A percentile compares a stretch with the other conserved stretches of the same genome.
Evolutionary conservation across 2,888 invertebrate species (phyloP).

Genomic region (Diabrotica balteata): DNA sequence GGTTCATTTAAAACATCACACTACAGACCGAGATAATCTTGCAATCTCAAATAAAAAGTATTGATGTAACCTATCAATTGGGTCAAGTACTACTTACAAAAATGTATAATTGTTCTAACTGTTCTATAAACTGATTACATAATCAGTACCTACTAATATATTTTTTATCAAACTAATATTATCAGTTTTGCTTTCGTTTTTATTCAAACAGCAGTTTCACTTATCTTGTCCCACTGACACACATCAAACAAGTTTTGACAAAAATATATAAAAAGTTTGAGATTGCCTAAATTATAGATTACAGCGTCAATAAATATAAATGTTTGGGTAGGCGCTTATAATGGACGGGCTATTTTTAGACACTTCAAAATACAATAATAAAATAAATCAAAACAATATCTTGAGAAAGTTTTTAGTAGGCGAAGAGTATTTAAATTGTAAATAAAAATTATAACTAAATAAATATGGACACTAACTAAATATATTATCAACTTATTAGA

Average conservation of each 20-base stretch:
- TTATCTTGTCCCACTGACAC: conserved; percentile 9
- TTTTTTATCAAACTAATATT: neutral
- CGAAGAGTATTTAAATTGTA: no score
- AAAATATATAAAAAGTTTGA: no score
- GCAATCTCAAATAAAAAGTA: conserved; percentile 1
- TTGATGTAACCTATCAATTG: neutral
- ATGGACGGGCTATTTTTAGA: neutral
- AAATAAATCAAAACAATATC: no score
- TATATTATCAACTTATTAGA: no score
- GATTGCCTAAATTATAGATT: no score
- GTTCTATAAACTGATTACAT: conserved; percentile 1
- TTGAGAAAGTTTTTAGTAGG: no score
- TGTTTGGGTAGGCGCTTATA: neutral
- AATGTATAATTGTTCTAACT: neutral
- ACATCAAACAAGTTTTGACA: neutral
- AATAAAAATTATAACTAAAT: no score
- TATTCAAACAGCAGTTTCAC: neutral
- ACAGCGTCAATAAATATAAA: no score
- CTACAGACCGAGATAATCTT: conserved; percentile 4
- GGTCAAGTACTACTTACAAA: conserved; percentile 9
- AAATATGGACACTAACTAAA: no score
- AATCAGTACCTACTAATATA: neutral
- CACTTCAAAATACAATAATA: no score
- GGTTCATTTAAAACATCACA: neutral
- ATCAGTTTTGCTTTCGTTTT: conserved; percentile 7